Base-by-base conservation (phyloP, 2,888 invertebrate species). In the Cerastoderma edule region DNA sequence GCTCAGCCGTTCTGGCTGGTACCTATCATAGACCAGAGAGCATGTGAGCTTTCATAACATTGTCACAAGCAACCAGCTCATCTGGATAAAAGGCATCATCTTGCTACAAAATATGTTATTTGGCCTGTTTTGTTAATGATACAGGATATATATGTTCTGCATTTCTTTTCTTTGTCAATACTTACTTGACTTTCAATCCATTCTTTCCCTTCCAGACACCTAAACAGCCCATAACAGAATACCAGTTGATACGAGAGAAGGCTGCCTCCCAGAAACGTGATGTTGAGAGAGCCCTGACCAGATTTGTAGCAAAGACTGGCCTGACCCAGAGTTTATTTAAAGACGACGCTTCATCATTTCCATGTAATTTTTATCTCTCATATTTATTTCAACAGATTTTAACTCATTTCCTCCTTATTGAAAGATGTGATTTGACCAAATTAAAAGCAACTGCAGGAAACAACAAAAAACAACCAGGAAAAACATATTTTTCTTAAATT, bases 191-290 rank as follows among this genome's bases (percentile, higher is more conserved):
- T 6, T 16, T 50, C 10, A n/a, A 50, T n/a, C n/a, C n/a, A n/a
- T 57, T 28, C 30, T 19, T 8, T 44, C n/a, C 28, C 64, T 70
- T 57, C 24, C 92, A 97, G 96, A 98, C 98, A 0, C 97, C 98
- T 90, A 98, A 97, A 92, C 98, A 98, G 94, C 98, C 98, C 44
- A 96, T 97, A 2, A 97, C 98, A 3, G 99, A 99, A 92, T 99
- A 99, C 93, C 98, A 98, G 94, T 96, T 97, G 0, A 97, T 98
- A 66, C 94, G 99, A 87, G 98, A 99, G 93, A 98, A 98, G 90
- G 97, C 97, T 50, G 98, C 98, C 0, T 95, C 95, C 64, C 98
- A 99, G 90, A 98, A 98, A 92, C 95, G 97, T 69, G 98, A 99
- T 90, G 96, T 98, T 63, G 98, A 99, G 93, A 95, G 96, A 91